Evolutionary conservation across 2,113 vertebrate genomes (phyloP), one percentile per base, ranked within the genome.

Genomic region (Urocolius indicus): DNA sequence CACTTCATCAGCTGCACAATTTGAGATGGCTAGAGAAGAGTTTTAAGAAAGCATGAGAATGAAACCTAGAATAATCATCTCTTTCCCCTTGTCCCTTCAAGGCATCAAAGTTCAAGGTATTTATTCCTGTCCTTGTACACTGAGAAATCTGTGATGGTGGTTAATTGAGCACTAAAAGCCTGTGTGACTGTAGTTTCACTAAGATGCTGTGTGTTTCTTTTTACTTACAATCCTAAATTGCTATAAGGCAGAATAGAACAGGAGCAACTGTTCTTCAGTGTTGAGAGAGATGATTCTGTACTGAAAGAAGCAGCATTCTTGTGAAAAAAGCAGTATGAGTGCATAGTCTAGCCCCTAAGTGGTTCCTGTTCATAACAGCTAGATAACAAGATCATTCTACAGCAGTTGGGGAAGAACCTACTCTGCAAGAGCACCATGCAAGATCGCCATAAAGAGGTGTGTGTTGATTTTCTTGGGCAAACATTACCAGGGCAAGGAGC

Each of bases 1-100:
- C 76, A 89, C 85, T 96, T 96, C 76, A 96, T 96, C 93, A 95
- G 90, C 83, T 90, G n/a, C 69, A 93, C 73, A 94, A 86, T 96
- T 94, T 89, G 54, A 93, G 80, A 52, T 90, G 67, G 63, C 75
- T 46, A 48, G 92, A 90, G 94, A 95, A 88, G 52, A 94, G 41
- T 81, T 92, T 93, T 79, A 89, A 87, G 72, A 90, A 94, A 91
- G 61, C 88, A 95, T 88, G 52, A 94, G 83, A 94, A 82, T 68
- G 85, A 94, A 94, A 80, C 83, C 45, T 43, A 84, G 83, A 94
- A 95, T 72, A 96, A 90, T 92, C 73, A 94, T 92, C 92, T 95
- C 61, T 96, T 82, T 92, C 66, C 66, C 62, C 83, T 77, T 82
- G 76, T 95, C 86, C 93, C 80, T 97, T 81, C 3, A 0, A 94